A percentile compares a stretch with the other conserved stretches of the same genome.
phyloP scores from a whole-genome alignment of 2,113 vertebrate genomes.

The Sander vitreus region DNA sequence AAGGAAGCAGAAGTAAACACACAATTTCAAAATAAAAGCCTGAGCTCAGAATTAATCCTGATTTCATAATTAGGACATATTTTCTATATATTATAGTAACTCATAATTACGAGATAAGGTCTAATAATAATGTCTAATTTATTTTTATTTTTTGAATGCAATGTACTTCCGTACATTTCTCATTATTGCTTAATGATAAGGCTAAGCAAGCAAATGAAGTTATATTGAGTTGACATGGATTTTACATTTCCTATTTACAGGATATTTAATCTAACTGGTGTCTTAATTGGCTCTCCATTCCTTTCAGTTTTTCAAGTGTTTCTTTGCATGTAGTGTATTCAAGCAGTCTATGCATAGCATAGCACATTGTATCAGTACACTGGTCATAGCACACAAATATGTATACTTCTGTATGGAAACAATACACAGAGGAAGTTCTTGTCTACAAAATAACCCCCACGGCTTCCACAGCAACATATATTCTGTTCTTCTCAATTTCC shows the following conservation, averaged over 20 bases:
- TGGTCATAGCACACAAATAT: constrained; percentile 11
- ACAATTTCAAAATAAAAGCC: no score
- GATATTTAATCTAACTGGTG: not conserved
- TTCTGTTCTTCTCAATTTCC: constrained; percentile 55
- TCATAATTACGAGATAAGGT: no score
- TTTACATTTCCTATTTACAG: not conserved
- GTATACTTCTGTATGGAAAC: constrained; percentile 11
- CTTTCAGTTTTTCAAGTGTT: not conserved
- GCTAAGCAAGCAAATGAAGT: not conserved
- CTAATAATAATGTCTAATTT: no score
- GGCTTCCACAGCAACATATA: constrained; percentile 52
- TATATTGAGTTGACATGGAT: not conserved
- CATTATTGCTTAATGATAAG: not conserved
- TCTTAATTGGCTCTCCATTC: not conserved
- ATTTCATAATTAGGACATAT: no score
- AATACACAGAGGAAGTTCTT: constrained; percentile 19
- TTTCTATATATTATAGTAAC: no score
- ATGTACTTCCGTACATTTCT: not conserved
- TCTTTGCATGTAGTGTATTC: not conserved
- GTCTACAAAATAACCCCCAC: constrained; percentile 34
- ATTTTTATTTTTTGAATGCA: no score
- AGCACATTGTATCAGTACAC: not conserved
- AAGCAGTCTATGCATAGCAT: not conserved
- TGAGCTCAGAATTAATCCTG: no score
- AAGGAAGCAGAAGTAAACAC: no score